Evolutionary conservation across 2,888 invertebrate species (phyloP).

Genomic region (Coleophora flavipennella): DNA sequence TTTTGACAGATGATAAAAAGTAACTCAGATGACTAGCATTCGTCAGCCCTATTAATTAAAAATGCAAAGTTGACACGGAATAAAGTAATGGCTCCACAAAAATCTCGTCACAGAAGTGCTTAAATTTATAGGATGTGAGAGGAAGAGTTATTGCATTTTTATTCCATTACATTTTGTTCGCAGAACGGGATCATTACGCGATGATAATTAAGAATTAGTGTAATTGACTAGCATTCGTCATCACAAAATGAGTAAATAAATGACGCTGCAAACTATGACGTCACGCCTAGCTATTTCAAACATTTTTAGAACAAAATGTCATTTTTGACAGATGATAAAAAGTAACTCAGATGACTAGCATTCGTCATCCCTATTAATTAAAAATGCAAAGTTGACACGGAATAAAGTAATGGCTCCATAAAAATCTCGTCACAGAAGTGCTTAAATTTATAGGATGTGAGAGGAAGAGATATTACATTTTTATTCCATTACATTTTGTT

Average conservation of each 20-base stretch:
- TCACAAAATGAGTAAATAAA: too few species aligned
- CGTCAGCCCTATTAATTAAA: too few species aligned
- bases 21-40: too few species aligned
- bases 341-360: too few species aligned
- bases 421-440: not conserved
- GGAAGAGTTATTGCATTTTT: slow-evolving; percentile 1
- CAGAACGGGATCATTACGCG: slow-evolving; percentile 3
- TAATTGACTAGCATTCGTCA: too few species aligned
- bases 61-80: not conserved
- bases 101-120: not conserved
- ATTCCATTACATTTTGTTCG: slow-evolving; percentile 3
- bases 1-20: too few species aligned
- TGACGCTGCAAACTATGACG: too few species aligned
- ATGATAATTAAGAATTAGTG: slow-evolving; percentile 7
- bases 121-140: slow-evolving; percentile 2
- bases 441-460: slow-evolving; percentile 2
- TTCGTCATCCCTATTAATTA: too few species aligned
- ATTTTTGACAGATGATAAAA: too few species aligned
- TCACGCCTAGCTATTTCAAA: too few species aligned
- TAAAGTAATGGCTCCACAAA: slow-evolving; percentile 1
- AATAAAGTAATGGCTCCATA: not conserved
- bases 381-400: not conserved
- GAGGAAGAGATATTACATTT: not conserved
- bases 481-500: slow-evolving; percentile 2
- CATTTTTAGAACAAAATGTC: too few species aligned